Base-by-base conservation (phyloP, 2,888 invertebrate genomes). In the Cheilosia urbana region DNA sequence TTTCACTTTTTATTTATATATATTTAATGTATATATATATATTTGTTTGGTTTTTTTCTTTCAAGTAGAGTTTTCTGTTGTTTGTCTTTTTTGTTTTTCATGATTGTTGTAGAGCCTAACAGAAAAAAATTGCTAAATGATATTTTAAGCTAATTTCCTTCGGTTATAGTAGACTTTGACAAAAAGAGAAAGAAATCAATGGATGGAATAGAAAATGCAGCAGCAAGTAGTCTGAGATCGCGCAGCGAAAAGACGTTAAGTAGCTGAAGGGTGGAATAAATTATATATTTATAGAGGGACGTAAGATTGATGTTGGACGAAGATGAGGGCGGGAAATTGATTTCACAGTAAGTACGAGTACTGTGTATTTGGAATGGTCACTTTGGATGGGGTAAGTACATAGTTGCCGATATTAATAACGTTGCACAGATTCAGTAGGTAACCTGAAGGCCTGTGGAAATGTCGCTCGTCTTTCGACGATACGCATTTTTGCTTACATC, bases 71-170 rank as follows among this genome's bases (percentile, higher is more conserved):
- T 80, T 76, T 87, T 42, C 47, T 63, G 45, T 62, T 55, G 45
- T 85, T 47, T 75, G 47, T 66, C 73, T 66, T 78, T 66, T 77
- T 49, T 30, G 9, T 9, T 63, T 81, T 87, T 79, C 75, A 87
- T 87, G 87, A 88, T 88, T 88, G 88, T 88, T 87, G 88, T 87
- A 80, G 80, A 87, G 88, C 88, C 81, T 81, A 85, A 85, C 77
- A 65, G n/a, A 82, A 82, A 72, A 72, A 60, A 68, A 71, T 62
- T 62, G 71, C 71, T 40, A 83, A 76, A 73, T 63, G 34, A 77
- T 42, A 73, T 45, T 65, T 69, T 77, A 53, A 60, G 62, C 57
- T 75, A 51, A 53, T 42, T 66, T 69, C n/a, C 30, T 58, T 34
- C 30, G 37, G 19, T 37, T 51, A 34, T 63, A 17, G 17, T 62